A percentile compares a stretch with the other conserved stretches of the same genome.
These are phyloP conservation scores for Colletes gigas DNA, from an alignment of 1,140 invertebrate genomes.

Conservation along the genomic window DNA sequence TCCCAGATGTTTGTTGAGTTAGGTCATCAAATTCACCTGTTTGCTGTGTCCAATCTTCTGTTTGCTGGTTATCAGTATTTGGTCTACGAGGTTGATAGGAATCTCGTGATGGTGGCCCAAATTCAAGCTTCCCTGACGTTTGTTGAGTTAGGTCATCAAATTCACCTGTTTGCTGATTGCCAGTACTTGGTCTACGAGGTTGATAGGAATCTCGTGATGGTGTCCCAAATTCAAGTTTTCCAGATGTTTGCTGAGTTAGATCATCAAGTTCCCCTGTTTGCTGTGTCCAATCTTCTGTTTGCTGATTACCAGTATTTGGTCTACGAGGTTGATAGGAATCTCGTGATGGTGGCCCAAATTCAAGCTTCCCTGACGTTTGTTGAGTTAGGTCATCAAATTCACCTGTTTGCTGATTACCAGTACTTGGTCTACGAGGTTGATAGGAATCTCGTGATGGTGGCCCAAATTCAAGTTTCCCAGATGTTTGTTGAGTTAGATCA, in stretches of 20 bases:
- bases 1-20: slow-evolving; percentile 59
- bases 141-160: slow-evolving; percentile 56
- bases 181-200: background rate
- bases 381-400: slow-evolving; percentile 51
- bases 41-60: slow-evolving; percentile 21
- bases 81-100: background rate
- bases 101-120: slow-evolving; percentile 67
- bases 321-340: slow-evolving; percentile 9
- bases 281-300: slow-evolving; percentile 52
- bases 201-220: slow-evolving; percentile 52
- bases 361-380: slow-evolving; percentile 66
- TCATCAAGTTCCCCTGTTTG: slow-evolving; percentile 39
- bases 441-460: slow-evolving; percentile 62
- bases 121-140: slow-evolving; percentile 68
- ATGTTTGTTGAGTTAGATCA: slow-evolving; percentile 59
- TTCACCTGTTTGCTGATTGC: slow-evolving; percentile 33
- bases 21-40: slow-evolving; percentile 48
- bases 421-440: background rate
- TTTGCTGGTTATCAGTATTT: slow-evolving; percentile 7
- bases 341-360: slow-evolving; percentile 70
- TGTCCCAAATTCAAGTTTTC: slow-evolving; percentile 72
- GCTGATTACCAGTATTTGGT: background rate
- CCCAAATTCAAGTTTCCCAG: slow-evolving; percentile 70
- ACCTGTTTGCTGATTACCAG: slow-evolving; percentile 20
- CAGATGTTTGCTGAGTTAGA: slow-evolving; percentile 58